Evolutionary conservation across 1,140 invertebrate species (phyloP).

Genomic region (Saccostrea cuccullata): DNA sequence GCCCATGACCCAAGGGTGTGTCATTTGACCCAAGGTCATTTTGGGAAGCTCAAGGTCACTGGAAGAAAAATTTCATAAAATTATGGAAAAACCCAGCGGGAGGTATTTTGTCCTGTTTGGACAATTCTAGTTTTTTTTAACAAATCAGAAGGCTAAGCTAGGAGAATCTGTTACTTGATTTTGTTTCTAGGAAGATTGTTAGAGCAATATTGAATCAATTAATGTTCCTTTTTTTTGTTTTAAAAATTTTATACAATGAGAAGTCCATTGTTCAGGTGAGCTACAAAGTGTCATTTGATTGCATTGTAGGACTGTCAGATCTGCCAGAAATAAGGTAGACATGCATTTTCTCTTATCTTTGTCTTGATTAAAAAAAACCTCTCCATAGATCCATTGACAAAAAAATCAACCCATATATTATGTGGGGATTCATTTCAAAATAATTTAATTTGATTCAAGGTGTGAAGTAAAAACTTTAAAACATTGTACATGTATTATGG

Average conservation of each 20-base stretch:
- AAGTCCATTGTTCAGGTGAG: background rate
- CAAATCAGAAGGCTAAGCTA: no score
- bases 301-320: background rate
- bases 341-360: conserved; percentile 21
- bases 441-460: conserved; percentile 18
- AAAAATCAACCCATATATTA: background rate
- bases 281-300: background rate
- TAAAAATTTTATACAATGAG: background rate
- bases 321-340: background rate
- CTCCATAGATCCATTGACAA: background rate
- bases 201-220: no score
- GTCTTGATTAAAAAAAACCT: background rate
- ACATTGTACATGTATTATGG: background rate
- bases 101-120: no score
- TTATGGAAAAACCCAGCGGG: no score
- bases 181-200: no score
- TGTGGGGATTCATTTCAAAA: conserved; percentile 10
- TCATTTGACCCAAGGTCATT: no score
- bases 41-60: no score
- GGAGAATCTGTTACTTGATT: no score
- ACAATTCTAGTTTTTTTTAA: no score
- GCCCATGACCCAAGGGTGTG: no score
- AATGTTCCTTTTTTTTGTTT: no score
- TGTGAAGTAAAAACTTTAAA: background rate
- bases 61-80: no score